Evolutionary conservation across 2,888 invertebrate genomes (phyloP), one percentile per base, ranked within the genome.

Genomic region (Aleiodes testaceus): DNA sequence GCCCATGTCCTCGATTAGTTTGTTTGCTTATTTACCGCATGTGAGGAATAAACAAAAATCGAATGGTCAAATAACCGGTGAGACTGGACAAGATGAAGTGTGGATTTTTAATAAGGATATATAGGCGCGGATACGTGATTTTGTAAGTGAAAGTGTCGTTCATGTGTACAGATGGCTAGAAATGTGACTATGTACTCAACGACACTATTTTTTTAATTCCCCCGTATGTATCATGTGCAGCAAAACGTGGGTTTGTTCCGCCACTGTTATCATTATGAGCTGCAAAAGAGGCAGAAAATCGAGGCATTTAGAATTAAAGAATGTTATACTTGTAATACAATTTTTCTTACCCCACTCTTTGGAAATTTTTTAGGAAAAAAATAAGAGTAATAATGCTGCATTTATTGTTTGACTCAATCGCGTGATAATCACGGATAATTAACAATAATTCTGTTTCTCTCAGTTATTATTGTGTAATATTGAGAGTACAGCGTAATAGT

Each of bases 381-480:
- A n/a, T n/a, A n/a, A 22, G 14, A 16, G 11, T 1, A 16, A 49
- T 14, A 26, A 53, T 55, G 36, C 55, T 55, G n/a, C 55, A 55
- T 36, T 36, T 55, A 36, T 53, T 53, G 18, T 55, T 55, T 36
- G 30, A 55, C 16, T 36, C 30, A 36, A 55, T 30, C 53, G n/a
- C 70, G 47, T 14, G 7, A 69, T 75, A 77, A 77, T 73, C 69
- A 74, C 67, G 71, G 63, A 74, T 75, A 77, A 77, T 77, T 77
- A 77, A 73, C 73, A 72, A 72, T 73, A 77, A 75, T 75, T 75
- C 71, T 52, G 30, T 45, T 26, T 22, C 12, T 6, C 30, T 55
- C 72, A 70, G 75, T 74, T 70, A 73, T 73, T 64, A 77, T 77
- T 77, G 74, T 77, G 75, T 72, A 74, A 77, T 76, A 74, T 55